These are phyloP conservation scores for Pica pica DNA, from an alignment of 2,113 vertebrate species.

Conservation along the genomic window DNA sequence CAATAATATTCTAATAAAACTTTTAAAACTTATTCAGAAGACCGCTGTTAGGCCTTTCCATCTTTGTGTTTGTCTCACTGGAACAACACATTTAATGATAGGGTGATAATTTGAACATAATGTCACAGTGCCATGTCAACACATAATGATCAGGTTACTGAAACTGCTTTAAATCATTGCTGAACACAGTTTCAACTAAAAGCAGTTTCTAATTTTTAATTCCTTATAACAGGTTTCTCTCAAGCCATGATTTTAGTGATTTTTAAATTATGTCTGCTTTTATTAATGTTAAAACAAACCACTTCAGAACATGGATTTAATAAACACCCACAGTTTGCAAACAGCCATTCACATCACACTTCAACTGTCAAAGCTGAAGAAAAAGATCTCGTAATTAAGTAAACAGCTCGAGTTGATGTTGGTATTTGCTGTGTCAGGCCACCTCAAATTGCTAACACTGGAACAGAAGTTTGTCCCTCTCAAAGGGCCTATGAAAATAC, in stretches of 20 bases:
- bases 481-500: neutral
- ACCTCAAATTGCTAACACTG: neutral
- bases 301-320: neutral
- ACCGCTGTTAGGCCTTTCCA: neutral
- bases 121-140: accelerated
- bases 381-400: neutral
- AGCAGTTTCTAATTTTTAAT: neutral
- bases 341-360: neutral
- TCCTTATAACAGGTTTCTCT: neutral
- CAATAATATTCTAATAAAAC: neutral
- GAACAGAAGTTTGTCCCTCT: neutral
- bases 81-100: neutral
- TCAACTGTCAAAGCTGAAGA: neutral
- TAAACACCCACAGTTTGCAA: neutral
- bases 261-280: neutral
- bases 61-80: neutral
- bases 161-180: neutral
- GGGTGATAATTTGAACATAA: neutral
- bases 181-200: neutral
- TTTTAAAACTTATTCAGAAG: neutral
- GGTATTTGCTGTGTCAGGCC: neutral
- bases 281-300: neutral
- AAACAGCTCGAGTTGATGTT: neutral
- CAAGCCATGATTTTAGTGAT: neutral
- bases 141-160: neutral